These are phyloP conservation scores for Machaerirhynchus nigripectus DNA, from an alignment of 2,113 vertebrate species.

Conservation along the genomic window DNA sequence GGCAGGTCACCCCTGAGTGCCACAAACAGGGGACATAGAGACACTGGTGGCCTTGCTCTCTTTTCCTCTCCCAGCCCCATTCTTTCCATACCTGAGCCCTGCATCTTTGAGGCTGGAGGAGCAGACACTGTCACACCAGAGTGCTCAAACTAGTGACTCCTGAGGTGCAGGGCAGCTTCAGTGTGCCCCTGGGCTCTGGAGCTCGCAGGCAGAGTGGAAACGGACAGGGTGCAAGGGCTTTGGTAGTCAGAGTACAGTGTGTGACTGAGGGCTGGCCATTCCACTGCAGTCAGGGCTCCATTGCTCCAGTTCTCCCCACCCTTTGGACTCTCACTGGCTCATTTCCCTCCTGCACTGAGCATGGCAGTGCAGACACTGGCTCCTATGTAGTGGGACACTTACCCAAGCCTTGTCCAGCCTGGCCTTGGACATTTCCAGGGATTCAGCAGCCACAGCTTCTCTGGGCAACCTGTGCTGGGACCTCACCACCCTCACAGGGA, in stretches of 20 bases:
- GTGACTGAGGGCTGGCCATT: background rate
- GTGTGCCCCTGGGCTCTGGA: background rate
- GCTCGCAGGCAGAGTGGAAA: background rate
- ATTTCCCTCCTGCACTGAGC: background rate
- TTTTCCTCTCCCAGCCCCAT: background rate
- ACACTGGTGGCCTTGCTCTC: background rate
- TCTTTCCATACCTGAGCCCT: background rate
- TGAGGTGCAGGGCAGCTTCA: background rate
- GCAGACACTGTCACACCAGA: background rate
- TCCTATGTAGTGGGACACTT: background rate
- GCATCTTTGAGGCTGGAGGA: background rate
- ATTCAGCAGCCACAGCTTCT: background rate
- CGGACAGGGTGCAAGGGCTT: background rate
- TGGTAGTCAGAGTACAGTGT: background rate
- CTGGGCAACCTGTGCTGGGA: background rate
- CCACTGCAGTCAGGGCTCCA: background rate
- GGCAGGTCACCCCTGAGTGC: background rate
- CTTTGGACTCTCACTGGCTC: background rate
- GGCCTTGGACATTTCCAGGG: background rate
- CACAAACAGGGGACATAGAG: background rate
- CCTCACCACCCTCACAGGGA: background rate
- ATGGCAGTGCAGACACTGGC: background rate
- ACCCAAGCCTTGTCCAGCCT: background rate
- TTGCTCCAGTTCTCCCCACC: background rate
- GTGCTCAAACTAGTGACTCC: background rate